Evolutionary conservation across 2,888 invertebrate genomes (phyloP), one percentile per base, ranked within the genome.

Genomic region (Odontomyia ornata): DNA sequence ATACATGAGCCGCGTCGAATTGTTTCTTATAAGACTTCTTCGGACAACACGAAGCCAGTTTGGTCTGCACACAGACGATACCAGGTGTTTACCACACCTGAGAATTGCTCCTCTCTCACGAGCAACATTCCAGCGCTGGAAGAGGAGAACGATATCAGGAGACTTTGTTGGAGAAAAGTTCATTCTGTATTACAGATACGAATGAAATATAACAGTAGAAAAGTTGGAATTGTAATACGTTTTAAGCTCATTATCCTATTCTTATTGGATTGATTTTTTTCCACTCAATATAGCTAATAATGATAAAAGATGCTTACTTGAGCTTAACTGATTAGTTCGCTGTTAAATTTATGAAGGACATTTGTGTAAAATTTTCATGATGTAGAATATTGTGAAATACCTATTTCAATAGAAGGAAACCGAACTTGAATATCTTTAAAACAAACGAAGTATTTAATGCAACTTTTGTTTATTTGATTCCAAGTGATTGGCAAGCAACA

Each of bases 81-180:
- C 69, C 69, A 46, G 69, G 69, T 69, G 69, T 69, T 28, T 46
- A 47, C 46, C 47, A 46, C 69, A 69, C 69, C 69, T 69, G 69
- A 69, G 47, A 47, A 25, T 65, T 9, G 13, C 69, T 15, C 13
- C 4, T 69, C 47, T 46, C 69, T 43, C 46, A 13, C 7, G 65
- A 25, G 25, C 1, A 4, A 7, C n/a, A 1, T 36, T 65, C 36
- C 36, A 30, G 36, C n/a, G 11, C 4, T 36, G 65, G 30, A 65
- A 36, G 18, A 11, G 65, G 36, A 36, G 36, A 65, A 65, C 13
- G 9, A 36, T 36, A 36, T 36, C 9, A 3, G 36, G 36, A 36
- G 9, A 36, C 3, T 36, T 36, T 36, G 9, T 36, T 36, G 18
- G 52, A 52, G 52, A 52, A 52, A 18, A 52, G 15, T 52, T 18